These are phyloP conservation scores for Axea sp. DNA, from an alignment of 2,888 invertebrate genomes.

Conservation along the genomic window DNA sequence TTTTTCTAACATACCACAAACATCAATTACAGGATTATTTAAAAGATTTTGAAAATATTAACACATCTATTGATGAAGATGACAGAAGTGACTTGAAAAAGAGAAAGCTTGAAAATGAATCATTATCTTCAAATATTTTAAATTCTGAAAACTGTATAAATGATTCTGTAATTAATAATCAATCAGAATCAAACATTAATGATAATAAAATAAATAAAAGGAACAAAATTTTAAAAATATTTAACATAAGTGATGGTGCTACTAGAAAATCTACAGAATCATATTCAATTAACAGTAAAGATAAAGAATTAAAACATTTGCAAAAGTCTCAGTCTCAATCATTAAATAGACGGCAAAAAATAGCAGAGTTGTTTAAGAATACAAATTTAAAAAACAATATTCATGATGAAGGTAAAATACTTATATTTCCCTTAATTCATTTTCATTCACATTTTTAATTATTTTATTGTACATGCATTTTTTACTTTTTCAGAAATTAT, in stretches of 20 bases:
- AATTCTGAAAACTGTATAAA: conserved; percentile 8
- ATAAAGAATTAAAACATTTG: too few species aligned
- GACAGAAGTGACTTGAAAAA: conserved; percentile 35
- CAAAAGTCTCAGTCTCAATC: too few species aligned
- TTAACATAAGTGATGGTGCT: too few species aligned
- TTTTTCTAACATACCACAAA: neutral
- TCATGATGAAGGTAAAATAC: conserved; percentile 13
- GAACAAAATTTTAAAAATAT: conserved; percentile 33
- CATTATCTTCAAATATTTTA: conserved; percentile 10
- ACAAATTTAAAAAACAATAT: conserved; percentile 1
- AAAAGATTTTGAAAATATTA: conserved; percentile 36
- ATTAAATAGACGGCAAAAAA: conserved; percentile 19
- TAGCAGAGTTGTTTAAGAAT: conserved; percentile 42
- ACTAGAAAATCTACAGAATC: too few species aligned
- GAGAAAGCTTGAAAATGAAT: conserved; percentile 29
- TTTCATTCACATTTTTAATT: too few species aligned
- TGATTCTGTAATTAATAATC: neutral
- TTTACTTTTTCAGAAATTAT: too few species aligned
- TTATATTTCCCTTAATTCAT: too few species aligned
- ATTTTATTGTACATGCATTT: too few species aligned
- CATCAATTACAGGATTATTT: conserved; percentile 32
- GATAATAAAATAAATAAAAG: conserved; percentile 17
- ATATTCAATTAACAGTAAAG: too few species aligned
- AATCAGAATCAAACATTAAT: too few species aligned
- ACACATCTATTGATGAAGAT: conserved; percentile 25